phyloP scores from a whole-genome alignment of 2,888 invertebrate species.

The Thecocarcelia acutangulata region DNA sequence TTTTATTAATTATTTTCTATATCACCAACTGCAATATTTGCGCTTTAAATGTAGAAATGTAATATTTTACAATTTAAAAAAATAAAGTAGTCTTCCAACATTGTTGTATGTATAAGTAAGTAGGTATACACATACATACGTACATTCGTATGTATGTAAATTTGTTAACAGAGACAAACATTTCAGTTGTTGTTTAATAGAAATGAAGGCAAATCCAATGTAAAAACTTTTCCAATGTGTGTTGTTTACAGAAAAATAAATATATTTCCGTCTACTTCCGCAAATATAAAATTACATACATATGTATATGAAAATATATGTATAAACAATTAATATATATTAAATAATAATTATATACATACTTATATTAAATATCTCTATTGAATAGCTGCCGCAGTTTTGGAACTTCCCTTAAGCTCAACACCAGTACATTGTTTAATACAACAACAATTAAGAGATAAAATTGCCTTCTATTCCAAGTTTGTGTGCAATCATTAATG shows the following conservation, averaged over 20 bases:
- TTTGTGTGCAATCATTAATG: not conserved
- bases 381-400: slow-evolving; percentile 13
- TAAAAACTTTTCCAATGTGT: not conserved
- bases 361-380: too few species aligned
- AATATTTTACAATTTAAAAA: too few species aligned
- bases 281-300: too few species aligned
- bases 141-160: not conserved
- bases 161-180: slow-evolving; percentile 7
- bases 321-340: not conserved
- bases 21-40: too few species aligned
- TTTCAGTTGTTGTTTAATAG: slow-evolving; percentile 2
- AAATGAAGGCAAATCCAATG: not conserved
- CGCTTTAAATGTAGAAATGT: too few species aligned
- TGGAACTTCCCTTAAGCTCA: not conserved
- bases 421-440: not conserved
- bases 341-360: too few species aligned
- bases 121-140: too few species aligned
- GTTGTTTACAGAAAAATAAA: not conserved
- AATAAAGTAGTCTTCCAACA: too few species aligned
- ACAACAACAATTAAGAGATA: not conserved
- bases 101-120: too few species aligned
- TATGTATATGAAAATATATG: not conserved
- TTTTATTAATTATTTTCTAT: too few species aligned
- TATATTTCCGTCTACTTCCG: slow-evolving; percentile 5
- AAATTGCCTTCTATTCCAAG: not conserved